Conservation (phyloP, 2,797 vertebrate species). For the Schizothorax lantsangensis region DNA sequence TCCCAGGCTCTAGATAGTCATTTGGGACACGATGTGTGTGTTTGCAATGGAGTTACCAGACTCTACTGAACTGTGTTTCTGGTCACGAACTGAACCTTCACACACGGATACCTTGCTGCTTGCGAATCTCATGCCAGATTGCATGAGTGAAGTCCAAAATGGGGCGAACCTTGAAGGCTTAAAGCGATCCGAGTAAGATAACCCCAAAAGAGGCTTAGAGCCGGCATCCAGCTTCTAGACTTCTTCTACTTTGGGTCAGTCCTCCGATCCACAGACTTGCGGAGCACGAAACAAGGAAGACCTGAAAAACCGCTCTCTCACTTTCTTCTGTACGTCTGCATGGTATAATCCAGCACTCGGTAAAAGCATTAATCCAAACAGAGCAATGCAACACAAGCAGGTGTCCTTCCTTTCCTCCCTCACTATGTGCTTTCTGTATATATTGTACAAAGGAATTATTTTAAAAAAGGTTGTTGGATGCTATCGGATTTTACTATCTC, state of each 20-base stretch:
- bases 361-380: conserved; percentile 60
- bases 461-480: conserved; percentile 83
- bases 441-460: conserved; percentile 88
- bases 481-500: conserved; percentile 74
- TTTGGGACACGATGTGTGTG: conserved; percentile 11
- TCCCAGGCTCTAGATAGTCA: conserved; percentile 10
- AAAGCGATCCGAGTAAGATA: neutral
- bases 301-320: neutral
- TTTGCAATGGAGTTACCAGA: conserved; percentile 35
- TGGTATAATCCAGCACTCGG: conserved; percentile 62
- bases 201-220: conserved; percentile 3
- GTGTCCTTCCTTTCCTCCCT: conserved; percentile 57
- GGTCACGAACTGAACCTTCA: conserved; percentile 36
- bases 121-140: conserved; percentile 54
- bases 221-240: conserved; percentile 18
- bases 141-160: conserved; percentile 46
- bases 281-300: conserved; percentile 1
- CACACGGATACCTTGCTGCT: conserved; percentile 53
- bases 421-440: conserved; percentile 78
- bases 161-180: neutral
- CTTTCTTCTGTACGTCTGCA: conserved; percentile 54
- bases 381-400: conserved; percentile 52
- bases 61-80: conserved; percentile 35
- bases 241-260: neutral
- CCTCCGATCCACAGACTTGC: conserved; percentile 5